phyloP scores from a whole-genome alignment of 2,888 invertebrate genomes.

The Anthoptus insignis region DNA sequence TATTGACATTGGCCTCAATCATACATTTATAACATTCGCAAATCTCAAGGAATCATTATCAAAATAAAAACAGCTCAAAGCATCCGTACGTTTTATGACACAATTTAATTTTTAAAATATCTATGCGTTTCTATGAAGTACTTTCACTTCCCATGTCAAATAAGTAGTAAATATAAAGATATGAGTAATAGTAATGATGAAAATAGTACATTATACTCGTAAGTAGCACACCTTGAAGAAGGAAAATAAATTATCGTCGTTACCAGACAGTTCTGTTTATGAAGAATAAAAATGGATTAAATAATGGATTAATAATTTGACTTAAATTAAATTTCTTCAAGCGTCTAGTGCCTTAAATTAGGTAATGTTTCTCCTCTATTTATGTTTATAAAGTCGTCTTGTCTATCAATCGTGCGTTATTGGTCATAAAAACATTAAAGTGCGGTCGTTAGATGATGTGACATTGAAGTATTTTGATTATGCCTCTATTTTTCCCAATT shows the following conservation, averaged over 20 bases:
- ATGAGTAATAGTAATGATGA: background rate
- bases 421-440: background rate
- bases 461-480: background rate
- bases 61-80: conserved; percentile 2
- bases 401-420: too few species aligned
- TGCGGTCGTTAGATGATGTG: background rate
- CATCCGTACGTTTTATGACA: background rate
- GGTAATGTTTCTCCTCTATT: background rate
- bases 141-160: background rate
- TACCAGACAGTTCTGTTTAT: too few species aligned
- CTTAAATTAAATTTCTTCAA: too few species aligned
- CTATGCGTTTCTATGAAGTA: background rate
- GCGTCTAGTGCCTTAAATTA: background rate
- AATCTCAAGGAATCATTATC: background rate
- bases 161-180: background rate
- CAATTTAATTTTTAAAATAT: background rate
- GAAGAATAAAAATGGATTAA: too few species aligned
- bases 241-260: too few species aligned
- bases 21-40: background rate
- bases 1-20: background rate
- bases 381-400: too few species aligned
- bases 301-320: too few species aligned
- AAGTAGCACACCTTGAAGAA: background rate
- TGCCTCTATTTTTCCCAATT: background rate
- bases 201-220: too few species aligned